phyloP scores from a whole-genome alignment of 1,140 invertebrate species.

The Euschistus heros region DNA sequence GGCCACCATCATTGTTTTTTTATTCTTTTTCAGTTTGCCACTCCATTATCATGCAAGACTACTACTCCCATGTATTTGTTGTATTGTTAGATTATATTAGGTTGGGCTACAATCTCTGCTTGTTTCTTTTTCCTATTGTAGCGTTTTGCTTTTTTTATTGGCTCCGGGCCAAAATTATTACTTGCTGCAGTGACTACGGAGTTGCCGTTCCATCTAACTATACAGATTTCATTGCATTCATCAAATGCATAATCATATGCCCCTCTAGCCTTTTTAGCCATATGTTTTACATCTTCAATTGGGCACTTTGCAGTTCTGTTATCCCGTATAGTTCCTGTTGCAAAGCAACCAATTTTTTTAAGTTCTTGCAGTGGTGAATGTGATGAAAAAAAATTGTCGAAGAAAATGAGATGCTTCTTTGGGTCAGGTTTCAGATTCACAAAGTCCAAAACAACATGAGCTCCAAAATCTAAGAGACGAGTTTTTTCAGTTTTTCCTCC shows the following conservation, averaged over 20 bases:
- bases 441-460: not conserved
- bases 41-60: conserved; percentile 29
- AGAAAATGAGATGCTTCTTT: conserved; percentile 11
- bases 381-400: conserved; percentile 11
- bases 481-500: conserved; percentile 16
- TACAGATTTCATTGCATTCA: conserved; percentile 8
- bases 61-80: conserved; percentile 32
- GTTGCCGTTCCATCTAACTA: conserved; percentile 20
- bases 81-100: conserved; percentile 26
- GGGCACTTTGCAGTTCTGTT: conserved; percentile 5
- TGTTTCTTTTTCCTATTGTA: conserved; percentile 7
- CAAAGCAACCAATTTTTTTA: conserved; percentile 9
- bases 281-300: conserved; percentile 15
- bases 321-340: conserved; percentile 7
- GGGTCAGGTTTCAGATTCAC: conserved; percentile 7
- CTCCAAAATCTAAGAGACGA: not conserved
- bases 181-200: conserved; percentile 14
- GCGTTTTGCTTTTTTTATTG: conserved; percentile 7
- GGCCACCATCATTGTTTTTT: conserved; percentile 32
- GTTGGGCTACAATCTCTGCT: conserved; percentile 8
- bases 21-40: conserved; percentile 29
- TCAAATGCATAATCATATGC: conserved; percentile 13
- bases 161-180: not conserved
- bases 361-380: conserved; percentile 9
- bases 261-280: conserved; percentile 5